Conservation (phyloP, 2,888 invertebrate genomes). For the Melanchra persicariae region DNA sequence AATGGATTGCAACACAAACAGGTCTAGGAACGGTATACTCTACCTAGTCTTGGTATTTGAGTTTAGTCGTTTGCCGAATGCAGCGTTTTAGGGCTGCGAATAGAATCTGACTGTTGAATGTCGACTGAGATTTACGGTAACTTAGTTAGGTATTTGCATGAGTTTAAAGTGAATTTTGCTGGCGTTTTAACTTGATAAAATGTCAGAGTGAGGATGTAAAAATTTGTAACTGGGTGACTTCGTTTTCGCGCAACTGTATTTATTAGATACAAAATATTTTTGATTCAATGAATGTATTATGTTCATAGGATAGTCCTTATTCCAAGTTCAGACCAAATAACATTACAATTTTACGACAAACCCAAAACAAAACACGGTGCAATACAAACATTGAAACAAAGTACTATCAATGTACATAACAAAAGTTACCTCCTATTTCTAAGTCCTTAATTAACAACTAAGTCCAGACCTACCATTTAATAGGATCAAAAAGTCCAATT, state of each 20-base stretch:
- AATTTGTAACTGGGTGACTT: background rate
- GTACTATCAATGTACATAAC: conserved; percentile 63
- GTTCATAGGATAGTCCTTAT: too few species aligned
- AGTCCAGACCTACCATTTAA: conserved; percentile 65
- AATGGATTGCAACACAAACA: conserved; percentile 83
- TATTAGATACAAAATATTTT: background rate
- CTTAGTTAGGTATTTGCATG: conserved; percentile 48
- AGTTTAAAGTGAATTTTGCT: conserved; percentile 64
- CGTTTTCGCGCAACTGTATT: background rate
- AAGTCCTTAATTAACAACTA: conserved; percentile 73
- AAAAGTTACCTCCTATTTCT: conserved; percentile 58
- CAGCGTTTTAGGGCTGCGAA: conserved; percentile 50
- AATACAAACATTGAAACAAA: conserved; percentile 37
- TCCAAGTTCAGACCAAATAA: conserved; percentile 13
- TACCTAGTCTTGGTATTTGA: conserved; percentile 63
- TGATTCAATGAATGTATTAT: too few species aligned
- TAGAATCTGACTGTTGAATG: conserved; percentile 53
- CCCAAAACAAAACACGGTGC: conserved; percentile 34
- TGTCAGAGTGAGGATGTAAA: background rate
- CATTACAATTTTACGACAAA: conserved; percentile 21
- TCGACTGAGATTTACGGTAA: conserved; percentile 42
- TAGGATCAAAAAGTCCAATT: conserved; percentile 79
- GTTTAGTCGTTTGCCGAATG: conserved; percentile 61
- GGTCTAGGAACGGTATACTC: conserved; percentile 47
- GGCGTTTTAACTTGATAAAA: conserved; percentile 28